Conservation (phyloP, 2,888 invertebrate genomes). For the Strigamia maritima region DNA sequence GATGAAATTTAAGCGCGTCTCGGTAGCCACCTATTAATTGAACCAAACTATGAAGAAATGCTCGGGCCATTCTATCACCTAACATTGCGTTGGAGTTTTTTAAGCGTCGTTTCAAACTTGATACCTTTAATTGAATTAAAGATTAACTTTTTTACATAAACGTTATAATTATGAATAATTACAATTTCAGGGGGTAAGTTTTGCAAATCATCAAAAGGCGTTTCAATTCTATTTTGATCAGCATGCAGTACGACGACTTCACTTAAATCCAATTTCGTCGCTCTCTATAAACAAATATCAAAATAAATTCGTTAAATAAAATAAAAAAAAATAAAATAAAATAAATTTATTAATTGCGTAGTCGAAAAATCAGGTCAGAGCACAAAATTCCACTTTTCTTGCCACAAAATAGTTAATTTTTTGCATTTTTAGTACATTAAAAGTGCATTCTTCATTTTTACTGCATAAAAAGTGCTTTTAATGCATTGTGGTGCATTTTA, state of each 20-base stretch:
- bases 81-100: slow-evolving; percentile 71
- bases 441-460: no score
- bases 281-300: slow-evolving; percentile 61
- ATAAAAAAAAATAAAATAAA: no score
- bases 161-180: slow-evolving; percentile 49
- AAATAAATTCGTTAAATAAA: not conserved
- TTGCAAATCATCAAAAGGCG: slow-evolving; percentile 86
- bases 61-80: slow-evolving; percentile 88
- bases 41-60: slow-evolving; percentile 86
- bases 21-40: slow-evolving; percentile 91
- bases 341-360: no score
- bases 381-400: no score
- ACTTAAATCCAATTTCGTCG: slow-evolving; percentile 78
- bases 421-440: no score
- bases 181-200: slow-evolving; percentile 87
- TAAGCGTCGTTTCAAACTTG: slow-evolving; percentile 70
- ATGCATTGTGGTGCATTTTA: no score
- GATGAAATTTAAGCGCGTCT: slow-evolving; percentile 74
- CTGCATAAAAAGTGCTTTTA: not conserved
- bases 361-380: no score
- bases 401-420: not conserved
- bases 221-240: slow-evolving; percentile 78
- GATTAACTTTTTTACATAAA: not conserved
- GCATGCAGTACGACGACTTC: slow-evolving; percentile 93
- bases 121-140: slow-evolving; percentile 63